These are phyloP conservation scores for Empidonax traillii DNA, from an alignment of 2,113 vertebrate genomes.

Conservation along the genomic window DNA sequence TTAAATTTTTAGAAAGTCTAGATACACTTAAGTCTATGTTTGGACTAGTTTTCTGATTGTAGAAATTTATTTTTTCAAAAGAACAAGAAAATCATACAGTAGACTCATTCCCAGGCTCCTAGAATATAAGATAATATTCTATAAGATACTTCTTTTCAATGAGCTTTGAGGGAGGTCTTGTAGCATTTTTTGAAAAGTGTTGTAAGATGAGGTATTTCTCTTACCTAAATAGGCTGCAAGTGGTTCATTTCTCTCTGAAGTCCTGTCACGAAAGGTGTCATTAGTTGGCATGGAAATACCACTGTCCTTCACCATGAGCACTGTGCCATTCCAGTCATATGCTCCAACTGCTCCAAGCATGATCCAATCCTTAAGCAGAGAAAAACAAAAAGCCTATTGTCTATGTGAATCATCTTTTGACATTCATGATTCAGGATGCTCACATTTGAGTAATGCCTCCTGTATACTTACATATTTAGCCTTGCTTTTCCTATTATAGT, in stretches of 20 bases:
- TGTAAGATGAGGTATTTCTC: background rate
- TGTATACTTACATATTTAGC: background rate
- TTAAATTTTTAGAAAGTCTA: background rate
- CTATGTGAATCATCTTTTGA: background rate
- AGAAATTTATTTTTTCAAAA: background rate
- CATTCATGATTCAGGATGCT: background rate
- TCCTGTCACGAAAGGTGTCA: slow-evolving; percentile 77
- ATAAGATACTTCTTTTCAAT: background rate
- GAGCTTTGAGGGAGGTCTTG: background rate
- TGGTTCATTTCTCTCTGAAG: slow-evolving; percentile 78
- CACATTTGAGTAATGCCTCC: background rate
- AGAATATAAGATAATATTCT: background rate
- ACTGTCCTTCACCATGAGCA: slow-evolving; percentile 82
- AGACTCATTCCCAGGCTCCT: background rate
- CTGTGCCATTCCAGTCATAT: slow-evolving; percentile 96
- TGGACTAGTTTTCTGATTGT: background rate
- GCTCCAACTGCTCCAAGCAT: slow-evolving; percentile 96
- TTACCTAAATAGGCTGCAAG: slow-evolving; percentile 92
- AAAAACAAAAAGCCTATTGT: background rate
- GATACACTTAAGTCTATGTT: background rate
- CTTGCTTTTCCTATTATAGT: background rate
- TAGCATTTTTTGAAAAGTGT: background rate
- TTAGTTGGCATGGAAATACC: slow-evolving; percentile 73
- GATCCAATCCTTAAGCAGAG: slow-evolving; percentile 78
- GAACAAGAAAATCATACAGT: background rate